A percentile compares a stretch with the other conserved stretches of the same genome.
These are phyloP conservation scores for Desmodus rotundus DNA, from an alignment of 2,113 vertebrate genomes.

Conservation along the genomic window DNA sequence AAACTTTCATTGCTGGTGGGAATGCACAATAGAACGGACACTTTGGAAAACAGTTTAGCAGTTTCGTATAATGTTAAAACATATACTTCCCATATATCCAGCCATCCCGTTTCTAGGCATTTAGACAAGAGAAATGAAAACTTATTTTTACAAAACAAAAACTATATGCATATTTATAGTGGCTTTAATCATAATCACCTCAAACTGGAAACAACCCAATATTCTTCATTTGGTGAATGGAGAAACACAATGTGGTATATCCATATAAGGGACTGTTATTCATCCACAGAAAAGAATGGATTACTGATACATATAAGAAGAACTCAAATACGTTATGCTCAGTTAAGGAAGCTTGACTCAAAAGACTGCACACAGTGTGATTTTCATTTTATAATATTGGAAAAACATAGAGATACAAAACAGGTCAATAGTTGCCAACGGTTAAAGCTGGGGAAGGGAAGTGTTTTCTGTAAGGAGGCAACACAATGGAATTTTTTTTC, in stretches of 20 bases:
- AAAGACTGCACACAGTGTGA: neutral
- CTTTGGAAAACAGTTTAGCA: neutral
- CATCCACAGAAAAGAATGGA: neutral
- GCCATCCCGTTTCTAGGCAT: neutral
- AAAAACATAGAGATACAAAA: neutral
- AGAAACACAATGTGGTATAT: neutral
- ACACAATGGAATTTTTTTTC: neutral
- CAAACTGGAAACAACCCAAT: too few species aligned
- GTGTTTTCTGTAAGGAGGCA: neutral
- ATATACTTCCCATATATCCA: neutral
- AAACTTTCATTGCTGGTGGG: neutral
- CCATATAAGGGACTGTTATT: neutral
- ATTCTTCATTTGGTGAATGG: too few species aligned
- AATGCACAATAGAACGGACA: neutral
- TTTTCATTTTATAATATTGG: neutral
- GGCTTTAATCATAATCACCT: too few species aligned
- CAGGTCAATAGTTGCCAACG: neutral
- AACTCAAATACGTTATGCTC: neutral
- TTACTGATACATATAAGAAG: neutral
- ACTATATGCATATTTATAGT: neutral
- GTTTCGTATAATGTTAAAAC: neutral
- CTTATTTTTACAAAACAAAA: neutral
- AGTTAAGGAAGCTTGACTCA: neutral
- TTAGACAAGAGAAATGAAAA: neutral
- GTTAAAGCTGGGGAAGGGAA: neutral